These are phyloP conservation scores for Latrodectus elegans DNA, from an alignment of 2,888 invertebrate genomes.

Conservation along the genomic window DNA sequence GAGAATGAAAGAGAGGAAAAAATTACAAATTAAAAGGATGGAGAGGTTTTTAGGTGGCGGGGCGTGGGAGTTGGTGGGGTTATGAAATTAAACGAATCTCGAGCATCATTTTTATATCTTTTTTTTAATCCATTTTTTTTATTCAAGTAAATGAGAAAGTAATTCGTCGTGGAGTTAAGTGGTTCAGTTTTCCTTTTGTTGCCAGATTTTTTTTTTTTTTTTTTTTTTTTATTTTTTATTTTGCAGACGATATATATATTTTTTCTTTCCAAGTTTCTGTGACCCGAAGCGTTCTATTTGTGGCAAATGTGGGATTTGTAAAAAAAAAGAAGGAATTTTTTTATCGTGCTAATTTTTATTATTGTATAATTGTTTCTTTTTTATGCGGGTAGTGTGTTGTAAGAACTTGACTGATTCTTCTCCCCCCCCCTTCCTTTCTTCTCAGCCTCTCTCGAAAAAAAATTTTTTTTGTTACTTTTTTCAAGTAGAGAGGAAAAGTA, in stretches of 20 bases:
- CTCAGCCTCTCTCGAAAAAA: too few species aligned
- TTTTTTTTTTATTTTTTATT: conserved; percentile 28
- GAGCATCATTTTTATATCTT: conserved; percentile 21
- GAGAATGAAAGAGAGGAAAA: conserved; percentile 31
- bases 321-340: conserved; percentile 17
- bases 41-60: conserved; percentile 1
- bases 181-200: conserved; percentile 64
- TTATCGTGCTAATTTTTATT: conserved; percentile 53
- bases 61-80: conserved; percentile 15
- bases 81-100: conserved; percentile 68
- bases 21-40: conserved; percentile 61
- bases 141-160: conserved; percentile 68
- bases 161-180: conserved; percentile 68
- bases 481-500: conserved; percentile 9
- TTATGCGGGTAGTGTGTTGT: conserved; percentile 22
- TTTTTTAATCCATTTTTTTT: conserved; percentile 46
- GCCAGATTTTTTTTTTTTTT: conserved; percentile 33
- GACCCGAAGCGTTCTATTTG: conserved; percentile 67
- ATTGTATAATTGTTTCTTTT: conserved; percentile 66
- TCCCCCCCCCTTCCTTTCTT: conserved; percentile 1
- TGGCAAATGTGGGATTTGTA: conserved; percentile 65
- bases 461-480: conserved; percentile 1
- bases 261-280: conserved; percentile 39
- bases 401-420: conserved; percentile 30
- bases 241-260: conserved; percentile 43